These are phyloP conservation scores for Euura lappo DNA, from an alignment of 1,140 invertebrate species.

Conservation along the genomic window DNA sequence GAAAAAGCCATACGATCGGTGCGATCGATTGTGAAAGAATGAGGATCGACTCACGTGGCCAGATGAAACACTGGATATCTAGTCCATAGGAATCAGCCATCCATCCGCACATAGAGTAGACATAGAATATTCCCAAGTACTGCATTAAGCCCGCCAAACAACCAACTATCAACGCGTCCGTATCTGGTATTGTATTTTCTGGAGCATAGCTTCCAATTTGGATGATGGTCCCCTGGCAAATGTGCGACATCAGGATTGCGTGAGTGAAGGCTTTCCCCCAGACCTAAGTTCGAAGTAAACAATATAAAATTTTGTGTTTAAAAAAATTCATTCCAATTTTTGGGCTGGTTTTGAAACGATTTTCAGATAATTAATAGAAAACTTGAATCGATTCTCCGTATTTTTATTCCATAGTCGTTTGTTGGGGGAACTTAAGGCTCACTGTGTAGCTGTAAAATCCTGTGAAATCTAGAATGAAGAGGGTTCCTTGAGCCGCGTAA, in stretches of 20 bases:
- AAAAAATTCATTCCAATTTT: too few species aligned
- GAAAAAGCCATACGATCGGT: background rate
- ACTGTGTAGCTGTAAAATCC: background rate
- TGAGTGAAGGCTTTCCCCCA: background rate
- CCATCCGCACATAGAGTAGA: background rate
- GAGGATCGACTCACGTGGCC: background rate
- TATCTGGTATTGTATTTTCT: background rate
- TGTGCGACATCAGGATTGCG: background rate
- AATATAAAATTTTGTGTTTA: background rate
- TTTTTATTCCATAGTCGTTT: too few species aligned
- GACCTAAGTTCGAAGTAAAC: background rate
- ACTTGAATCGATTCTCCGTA: too few species aligned
- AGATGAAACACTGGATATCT: background rate
- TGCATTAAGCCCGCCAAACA: background rate
- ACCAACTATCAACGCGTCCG: background rate
- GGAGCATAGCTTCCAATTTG: background rate
- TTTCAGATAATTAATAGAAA: too few species aligned
- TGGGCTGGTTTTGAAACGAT: too few species aligned
- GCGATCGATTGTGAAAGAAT: background rate
- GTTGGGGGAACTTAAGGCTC: background rate
- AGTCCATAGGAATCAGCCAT: background rate
- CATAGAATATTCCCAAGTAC: background rate
- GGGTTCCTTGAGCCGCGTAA: background rate
- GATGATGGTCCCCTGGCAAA: background rate
- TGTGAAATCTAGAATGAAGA: background rate